Evolutionary conservation across 2,888 invertebrate species (phyloP), one percentile per base, ranked within the genome.

Genomic region (Dynastes tityus): DNA sequence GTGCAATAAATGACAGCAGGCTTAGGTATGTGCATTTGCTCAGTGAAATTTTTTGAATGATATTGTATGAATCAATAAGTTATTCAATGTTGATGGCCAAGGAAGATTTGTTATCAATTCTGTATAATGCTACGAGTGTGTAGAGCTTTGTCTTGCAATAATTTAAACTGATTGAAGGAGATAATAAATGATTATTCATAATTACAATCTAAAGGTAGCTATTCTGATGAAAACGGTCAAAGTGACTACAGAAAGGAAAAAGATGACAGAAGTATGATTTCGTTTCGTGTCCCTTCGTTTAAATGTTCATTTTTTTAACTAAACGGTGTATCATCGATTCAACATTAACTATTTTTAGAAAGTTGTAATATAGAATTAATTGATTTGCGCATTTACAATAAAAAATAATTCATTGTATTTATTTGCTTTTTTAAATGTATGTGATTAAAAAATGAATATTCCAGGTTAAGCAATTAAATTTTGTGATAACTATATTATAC

Each of bases 401-500:
- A 45, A 45, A 45, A 11, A 45, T 45, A 58, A 84, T 29, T 86
- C 84, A 84, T 83, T 83, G 81, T 82, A 79, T 83, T 84, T 86
- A 84, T 83, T 86, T 85, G 87, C 86, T 87, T 86, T 84, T 87
- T 87, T 86, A 85, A 86, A 84, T 86, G 84, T 86, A 87, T 87
- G 88, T 88, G 88, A 88, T 88, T 86, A 85, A 86, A 53, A 27
- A 84, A 85, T 74, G 83, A 85, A 82, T 85, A 88, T 87, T 88
- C 87, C 87, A 87, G 85, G 85, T 86, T 82, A 87, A 88, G 88
- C 87, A 88, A 88, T 87, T 84, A 86, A 85, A 87, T 87, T 87
- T 88, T 88, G 88, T 88, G 88, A 88, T 88, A 88, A 86, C 85
- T 84, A 78, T 80, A 74, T 68, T 76, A 77, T 71, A 67, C 76